phyloP scores from a whole-genome alignment of 1,140 invertebrate species.

The Phthorimaea operculella region DNA sequence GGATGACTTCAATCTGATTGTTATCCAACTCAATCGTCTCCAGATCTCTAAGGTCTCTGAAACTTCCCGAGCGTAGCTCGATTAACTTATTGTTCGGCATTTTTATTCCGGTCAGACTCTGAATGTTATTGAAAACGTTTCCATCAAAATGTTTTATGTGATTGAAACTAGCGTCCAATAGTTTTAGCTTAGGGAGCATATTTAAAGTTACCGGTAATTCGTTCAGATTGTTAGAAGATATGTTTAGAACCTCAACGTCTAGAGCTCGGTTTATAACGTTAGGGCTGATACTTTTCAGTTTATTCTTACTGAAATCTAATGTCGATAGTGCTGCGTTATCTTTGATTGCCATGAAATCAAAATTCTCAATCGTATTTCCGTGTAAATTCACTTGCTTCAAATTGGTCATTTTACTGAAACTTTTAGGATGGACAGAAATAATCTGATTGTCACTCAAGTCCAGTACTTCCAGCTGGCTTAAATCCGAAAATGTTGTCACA shows the following conservation, averaged over 20 bases:
- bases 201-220: conserved; percentile 78
- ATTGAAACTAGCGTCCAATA: conserved; percentile 84
- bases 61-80: conserved; percentile 76
- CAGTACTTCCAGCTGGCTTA: conserved; percentile 78
- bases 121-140: conserved; percentile 74
- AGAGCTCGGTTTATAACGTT: conserved; percentile 74
- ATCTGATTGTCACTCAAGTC: conserved; percentile 83
- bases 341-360: conserved; percentile 75
- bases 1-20: conserved; percentile 83
- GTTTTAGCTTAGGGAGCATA: conserved; percentile 73
- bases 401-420: conserved; percentile 72
- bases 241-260: conserved; percentile 77
- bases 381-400: conserved; percentile 78
- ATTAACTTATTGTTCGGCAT: conserved; percentile 81
- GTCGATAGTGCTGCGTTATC: conserved; percentile 73
- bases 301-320: conserved; percentile 83
- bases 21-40: conserved; percentile 81
- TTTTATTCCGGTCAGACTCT: conserved; percentile 74
- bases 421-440: conserved; percentile 72
- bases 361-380: conserved; percentile 79
- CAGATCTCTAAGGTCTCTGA: conserved; percentile 77
- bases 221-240: conserved; percentile 81
- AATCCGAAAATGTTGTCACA: conserved; percentile 75
- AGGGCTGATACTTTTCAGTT: conserved; percentile 75
- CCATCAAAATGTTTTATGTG: conserved; percentile 77